phyloP scores from a whole-genome alignment of 2,888 invertebrate genomes.

The Acleris holmiana region DNA sequence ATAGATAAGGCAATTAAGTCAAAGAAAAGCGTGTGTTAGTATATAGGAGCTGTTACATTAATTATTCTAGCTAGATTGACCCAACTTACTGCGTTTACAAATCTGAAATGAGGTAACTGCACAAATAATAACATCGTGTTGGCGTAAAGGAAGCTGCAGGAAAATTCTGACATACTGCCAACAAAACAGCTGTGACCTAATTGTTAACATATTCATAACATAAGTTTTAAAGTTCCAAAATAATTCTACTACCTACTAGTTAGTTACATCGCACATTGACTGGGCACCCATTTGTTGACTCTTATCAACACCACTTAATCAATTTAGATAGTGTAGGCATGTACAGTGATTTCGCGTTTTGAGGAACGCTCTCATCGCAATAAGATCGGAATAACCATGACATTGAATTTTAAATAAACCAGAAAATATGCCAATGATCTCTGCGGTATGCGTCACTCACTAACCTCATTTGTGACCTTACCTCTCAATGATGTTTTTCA shows the following conservation, averaged over 20 bases:
- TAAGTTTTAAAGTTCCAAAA: too few relatives aligned
- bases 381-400: conserved; percentile 1
- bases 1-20: too few relatives aligned
- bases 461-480: conserved; percentile 22
- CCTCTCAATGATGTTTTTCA: conserved; percentile 11
- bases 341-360: not conserved
- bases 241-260: not conserved
- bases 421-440: conserved; percentile 18
- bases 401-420: conserved; percentile 20
- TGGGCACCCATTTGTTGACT: conserved; percentile 9
- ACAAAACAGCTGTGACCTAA: too few relatives aligned
- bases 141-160: too few relatives aligned
- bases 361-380: not conserved
- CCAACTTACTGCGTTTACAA: too few relatives aligned
- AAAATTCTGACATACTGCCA: too few relatives aligned
- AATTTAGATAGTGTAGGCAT: conserved; percentile 22
- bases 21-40: too few relatives aligned
- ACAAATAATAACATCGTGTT: too few relatives aligned
- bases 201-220: too few relatives aligned
- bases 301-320: conserved; percentile 25
- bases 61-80: too few relatives aligned
- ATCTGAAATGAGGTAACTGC: too few relatives aligned
- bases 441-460: conserved; percentile 9
- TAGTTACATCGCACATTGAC: not conserved
- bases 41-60: too few relatives aligned